phyloP scores from a whole-genome alignment of 2,797 vertebrate genomes.

The Pachyuromys duprasi region DNA sequence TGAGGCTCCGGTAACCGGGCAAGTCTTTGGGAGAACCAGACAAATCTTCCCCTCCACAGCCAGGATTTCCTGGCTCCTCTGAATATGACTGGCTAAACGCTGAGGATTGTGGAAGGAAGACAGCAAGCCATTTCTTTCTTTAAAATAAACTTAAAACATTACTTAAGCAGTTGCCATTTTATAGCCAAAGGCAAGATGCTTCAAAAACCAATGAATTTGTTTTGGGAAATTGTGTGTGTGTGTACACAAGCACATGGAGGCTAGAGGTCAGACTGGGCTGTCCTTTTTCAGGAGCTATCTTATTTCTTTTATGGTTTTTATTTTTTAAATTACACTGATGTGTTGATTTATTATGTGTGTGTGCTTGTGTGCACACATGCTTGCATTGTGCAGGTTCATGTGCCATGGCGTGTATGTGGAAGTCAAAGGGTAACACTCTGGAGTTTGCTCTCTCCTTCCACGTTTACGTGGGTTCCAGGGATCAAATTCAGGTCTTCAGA shows the following conservation, averaged over 20 bases:
- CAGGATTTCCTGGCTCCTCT: background rate
- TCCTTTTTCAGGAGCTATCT: background rate
- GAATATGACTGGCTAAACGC: background rate
- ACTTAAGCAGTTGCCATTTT: conserved; percentile 28
- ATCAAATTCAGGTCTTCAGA: background rate
- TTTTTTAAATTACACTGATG: background rate
- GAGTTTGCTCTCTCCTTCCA: background rate
- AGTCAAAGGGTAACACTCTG: background rate
- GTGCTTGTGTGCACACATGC: background rate
- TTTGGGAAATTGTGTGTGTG: background rate
- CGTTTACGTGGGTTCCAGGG: background rate
- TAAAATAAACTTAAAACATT: conserved; percentile 54
- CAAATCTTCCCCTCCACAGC: conserved; percentile 32
- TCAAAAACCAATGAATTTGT: background rate
- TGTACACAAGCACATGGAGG: background rate
- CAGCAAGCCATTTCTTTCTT: conserved; percentile 55
- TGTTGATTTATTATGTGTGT: background rate
- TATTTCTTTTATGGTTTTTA: background rate
- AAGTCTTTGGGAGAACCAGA: background rate
- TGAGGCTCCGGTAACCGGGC: background rate
- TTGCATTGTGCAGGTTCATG: background rate
- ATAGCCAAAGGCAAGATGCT: background rate
- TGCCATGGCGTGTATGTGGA: background rate
- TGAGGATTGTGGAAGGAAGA: conserved; percentile 56
- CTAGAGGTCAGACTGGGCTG: background rate